phyloP scores from a whole-genome alignment of 1,140 invertebrate species.

The Metopolophium dirhodum region DNA sequence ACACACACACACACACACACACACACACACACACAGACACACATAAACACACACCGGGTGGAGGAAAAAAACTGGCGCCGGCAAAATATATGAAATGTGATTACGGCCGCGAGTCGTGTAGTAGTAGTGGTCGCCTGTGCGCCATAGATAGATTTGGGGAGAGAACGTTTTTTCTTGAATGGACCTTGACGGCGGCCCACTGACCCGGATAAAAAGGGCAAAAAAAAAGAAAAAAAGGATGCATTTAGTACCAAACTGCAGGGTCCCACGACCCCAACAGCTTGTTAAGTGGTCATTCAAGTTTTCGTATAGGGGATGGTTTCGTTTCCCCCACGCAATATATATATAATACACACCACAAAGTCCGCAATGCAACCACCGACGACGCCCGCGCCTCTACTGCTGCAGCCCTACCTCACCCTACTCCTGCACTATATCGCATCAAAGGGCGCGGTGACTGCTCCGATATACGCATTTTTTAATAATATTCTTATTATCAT shows the following conservation, averaged over 20 bases:
- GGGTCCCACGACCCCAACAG: slow-evolving; percentile 20
- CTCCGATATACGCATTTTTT: background rate
- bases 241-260: slow-evolving; percentile 25
- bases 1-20: too few relatives aligned
- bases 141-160: background rate
- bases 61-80: too few relatives aligned
- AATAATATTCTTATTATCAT: background rate
- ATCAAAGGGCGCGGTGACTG: background rate
- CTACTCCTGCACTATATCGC: background rate
- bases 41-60: too few relatives aligned
- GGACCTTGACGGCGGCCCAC: slow-evolving; percentile 28
- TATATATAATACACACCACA: slow-evolving; percentile 16
- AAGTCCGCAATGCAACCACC: background rate
- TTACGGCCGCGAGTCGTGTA: background rate
- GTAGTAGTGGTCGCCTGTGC: background rate
- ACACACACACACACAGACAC: too few relatives aligned
- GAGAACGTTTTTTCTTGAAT: slow-evolving; percentile 22
- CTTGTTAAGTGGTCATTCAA: slow-evolving; percentile 55
- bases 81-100: background rate
- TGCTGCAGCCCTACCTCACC: background rate
- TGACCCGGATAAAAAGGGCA: slow-evolving; percentile 42
- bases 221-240: slow-evolving; percentile 31
- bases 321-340: background rate
- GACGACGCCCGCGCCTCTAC: background rate
- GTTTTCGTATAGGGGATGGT: slow-evolving; percentile 53